Percentiles rank a stretch among this genome's conserved stretches.
Evolutionary conservation across 2,797 vertebrate genomes (phyloP).

Genomic region (Tadarida brasiliensis): DNA sequence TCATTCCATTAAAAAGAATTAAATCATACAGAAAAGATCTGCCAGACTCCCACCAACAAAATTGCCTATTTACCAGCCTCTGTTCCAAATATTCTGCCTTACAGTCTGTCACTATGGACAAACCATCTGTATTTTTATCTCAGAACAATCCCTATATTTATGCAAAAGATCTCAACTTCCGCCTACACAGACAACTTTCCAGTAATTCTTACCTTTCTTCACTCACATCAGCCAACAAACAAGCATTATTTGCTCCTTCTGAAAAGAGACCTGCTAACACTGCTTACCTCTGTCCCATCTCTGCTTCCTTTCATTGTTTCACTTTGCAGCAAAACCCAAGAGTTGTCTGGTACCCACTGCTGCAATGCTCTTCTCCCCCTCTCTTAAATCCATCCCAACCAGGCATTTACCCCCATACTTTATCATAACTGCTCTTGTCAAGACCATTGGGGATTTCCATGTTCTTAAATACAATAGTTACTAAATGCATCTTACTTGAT

Average conservation of each 20-base stretch:
- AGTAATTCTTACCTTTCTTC: neutral
- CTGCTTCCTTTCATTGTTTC: neutral
- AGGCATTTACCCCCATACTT: neutral
- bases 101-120: neutral
- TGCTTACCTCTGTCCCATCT: accelerated
- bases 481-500: neutral
- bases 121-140: neutral
- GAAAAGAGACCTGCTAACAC: neutral
- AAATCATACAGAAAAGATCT: neutral
- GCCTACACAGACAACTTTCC: neutral
- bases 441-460: neutral
- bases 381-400: neutral
- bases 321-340: neutral
- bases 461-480: neutral
- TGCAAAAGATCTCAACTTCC: neutral
- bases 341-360: neutral
- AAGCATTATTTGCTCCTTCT: neutral
- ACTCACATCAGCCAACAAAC: neutral
- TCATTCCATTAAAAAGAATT: neutral
- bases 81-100: neutral
- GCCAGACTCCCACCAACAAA: neutral
- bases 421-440: neutral
- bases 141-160: neutral
- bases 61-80: neutral
- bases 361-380: neutral